phyloP scores from a whole-genome alignment of 1,140 invertebrate genomes.

The Melitaea cinxia region DNA sequence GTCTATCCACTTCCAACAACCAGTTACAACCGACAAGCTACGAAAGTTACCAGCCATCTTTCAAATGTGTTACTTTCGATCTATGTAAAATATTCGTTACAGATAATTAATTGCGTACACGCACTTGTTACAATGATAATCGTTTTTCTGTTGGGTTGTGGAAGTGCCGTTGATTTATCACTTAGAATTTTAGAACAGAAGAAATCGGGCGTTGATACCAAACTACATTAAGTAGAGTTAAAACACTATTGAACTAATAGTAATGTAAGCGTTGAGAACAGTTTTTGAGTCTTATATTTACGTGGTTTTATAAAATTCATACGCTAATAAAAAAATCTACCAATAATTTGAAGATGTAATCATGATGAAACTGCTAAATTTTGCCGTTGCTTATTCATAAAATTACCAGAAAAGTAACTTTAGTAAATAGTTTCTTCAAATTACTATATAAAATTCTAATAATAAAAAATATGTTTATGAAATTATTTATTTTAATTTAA shows the following conservation, averaged over 20 bases:
- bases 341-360: no score
- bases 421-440: no score
- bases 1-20: constrained; percentile 10
- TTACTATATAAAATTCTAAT: no score
- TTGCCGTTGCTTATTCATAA: no score
- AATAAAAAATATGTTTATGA: no score
- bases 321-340: no score
- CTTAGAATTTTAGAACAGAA: constrained; percentile 7
- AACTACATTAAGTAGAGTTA: neutral
- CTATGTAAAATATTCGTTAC: constrained; percentile 38
- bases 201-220: neutral
- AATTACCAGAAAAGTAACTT: no score
- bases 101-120: constrained; percentile 45
- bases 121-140: constrained; percentile 30
- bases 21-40: constrained; percentile 3
- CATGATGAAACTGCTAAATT: no score
- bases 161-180: constrained; percentile 36
- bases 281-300: no score
- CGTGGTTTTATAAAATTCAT: no score
- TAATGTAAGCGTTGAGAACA: neutral
- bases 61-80: constrained; percentile 32
- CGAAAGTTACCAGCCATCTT: constrained; percentile 27
- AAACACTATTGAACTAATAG: neutral
- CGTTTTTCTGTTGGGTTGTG: constrained; percentile 25
- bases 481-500: no score